Base-by-base conservation (phyloP, 2,113 vertebrate species). In the Chaetodon trifascialis region DNA sequence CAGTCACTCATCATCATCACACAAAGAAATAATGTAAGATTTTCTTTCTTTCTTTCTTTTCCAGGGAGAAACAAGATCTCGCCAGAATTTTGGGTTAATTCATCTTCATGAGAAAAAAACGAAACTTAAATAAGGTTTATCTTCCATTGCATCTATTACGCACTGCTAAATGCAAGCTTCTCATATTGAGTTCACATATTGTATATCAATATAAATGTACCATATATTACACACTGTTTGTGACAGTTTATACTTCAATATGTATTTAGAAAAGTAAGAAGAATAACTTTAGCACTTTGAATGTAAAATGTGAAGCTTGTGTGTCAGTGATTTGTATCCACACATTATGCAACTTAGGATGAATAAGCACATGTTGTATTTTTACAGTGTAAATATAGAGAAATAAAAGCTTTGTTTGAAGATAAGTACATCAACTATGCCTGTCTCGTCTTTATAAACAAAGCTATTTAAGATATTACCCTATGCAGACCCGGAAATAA, bases 391-490 rank as follows among this genome's bases (percentile, higher is more conserved):
- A 83, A 83, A 90, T 79, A 76, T 16, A 67, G 65, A 72, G 42
- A 88, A 90, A 91, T 87, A 88, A 92, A 92, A 65, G n/a, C 62
- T 60, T 84, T 88, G 76, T 88, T 75, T 40, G 0, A 83, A 60
- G 1, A 4, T 70, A 44, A 77, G 10, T 34, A 36, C 65, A 46
- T 80, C 62, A 80, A 30, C 49, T 64, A 23, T 72, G 42, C 44
- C 64, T 81, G 58, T 80, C 79, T 77, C 59, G 11, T 83, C 40
- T 86, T 85, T 84, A 80, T 89, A 94, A 92, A 93, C 89, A 93
- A 88, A 82, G 17, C 72, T 84, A 85, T 87, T 88, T 80, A 89
- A 82, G 83, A 87, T 89, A 86, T 84, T 75, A 64, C 47, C 44
- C 40, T 6, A 74, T 67, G 62, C 70, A 86, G 60, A 71, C 36